phyloP scores from a whole-genome alignment of 2,113 vertebrate genomes.

The Terrapene triunguis region DNA sequence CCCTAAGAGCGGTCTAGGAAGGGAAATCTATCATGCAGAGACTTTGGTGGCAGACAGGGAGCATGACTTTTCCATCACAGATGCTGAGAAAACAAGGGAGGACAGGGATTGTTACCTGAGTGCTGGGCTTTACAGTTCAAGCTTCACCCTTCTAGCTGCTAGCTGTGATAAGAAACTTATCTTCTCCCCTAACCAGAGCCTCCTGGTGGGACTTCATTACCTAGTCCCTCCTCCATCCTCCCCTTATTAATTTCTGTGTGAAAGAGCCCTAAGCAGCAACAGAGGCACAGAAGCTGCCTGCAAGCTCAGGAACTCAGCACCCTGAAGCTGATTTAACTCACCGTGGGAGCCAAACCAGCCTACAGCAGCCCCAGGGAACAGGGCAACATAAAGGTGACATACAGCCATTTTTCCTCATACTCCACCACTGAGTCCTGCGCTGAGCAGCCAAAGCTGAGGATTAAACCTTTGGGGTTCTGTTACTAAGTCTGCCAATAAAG shows the following conservation, averaged over 20 bases:
- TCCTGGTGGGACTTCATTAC: background rate
- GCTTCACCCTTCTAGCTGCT: too few relatives aligned
- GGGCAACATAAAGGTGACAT: background rate
- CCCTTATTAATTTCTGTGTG: background rate
- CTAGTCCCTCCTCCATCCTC: background rate
- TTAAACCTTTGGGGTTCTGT: background rate
- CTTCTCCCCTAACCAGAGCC: background rate
- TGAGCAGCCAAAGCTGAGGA: background rate
- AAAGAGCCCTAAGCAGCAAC: background rate
- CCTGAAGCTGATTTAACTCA: background rate
- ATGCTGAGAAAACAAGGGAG: background rate
- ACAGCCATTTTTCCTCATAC: background rate
- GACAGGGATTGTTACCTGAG: background rate
- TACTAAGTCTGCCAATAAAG: background rate
- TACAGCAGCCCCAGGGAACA: background rate
- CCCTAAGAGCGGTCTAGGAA: background rate
- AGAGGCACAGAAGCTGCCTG: background rate
- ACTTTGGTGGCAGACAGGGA: background rate
- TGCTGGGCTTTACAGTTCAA: too few relatives aligned
- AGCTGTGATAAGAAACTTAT: too few relatives aligned
- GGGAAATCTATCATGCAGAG: background rate
- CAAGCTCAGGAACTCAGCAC: background rate
- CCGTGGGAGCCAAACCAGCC: background rate
- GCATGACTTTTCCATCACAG: background rate
- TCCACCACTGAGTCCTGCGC: background rate